phyloP scores from a whole-genome alignment of 2,888 invertebrate genomes.

The Pseudococcus longispinus region DNA sequence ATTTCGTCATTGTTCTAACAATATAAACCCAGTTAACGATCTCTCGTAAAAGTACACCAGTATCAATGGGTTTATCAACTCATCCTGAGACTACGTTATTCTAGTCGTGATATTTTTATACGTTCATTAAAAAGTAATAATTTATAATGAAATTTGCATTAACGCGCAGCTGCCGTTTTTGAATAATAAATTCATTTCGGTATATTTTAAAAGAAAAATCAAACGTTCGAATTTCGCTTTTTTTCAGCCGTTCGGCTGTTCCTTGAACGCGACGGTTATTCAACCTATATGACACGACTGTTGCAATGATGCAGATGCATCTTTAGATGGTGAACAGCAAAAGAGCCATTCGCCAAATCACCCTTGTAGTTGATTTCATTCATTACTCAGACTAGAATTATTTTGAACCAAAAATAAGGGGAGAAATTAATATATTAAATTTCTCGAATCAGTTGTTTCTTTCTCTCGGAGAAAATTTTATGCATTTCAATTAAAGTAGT shows the following conservation, averaged over 20 bases:
- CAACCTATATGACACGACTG: background rate
- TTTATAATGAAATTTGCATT: constrained; percentile 1
- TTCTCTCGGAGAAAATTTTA: background rate
- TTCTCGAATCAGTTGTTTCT: background rate
- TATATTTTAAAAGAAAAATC: background rate
- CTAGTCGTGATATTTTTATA: background rate
- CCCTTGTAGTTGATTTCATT: too few relatives aligned
- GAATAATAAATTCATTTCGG: background rate
- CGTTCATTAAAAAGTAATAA: constrained; percentile 5
- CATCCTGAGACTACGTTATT: background rate
- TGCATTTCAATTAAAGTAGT: background rate
- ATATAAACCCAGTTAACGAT: constrained; percentile 34
- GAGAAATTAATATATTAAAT: too few relatives aligned
- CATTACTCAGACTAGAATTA: background rate
- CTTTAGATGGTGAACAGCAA: too few relatives aligned
- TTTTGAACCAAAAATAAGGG: background rate
- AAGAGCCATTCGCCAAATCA: too few relatives aligned
- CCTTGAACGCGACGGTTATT: background rate
- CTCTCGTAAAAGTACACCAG: constrained; percentile 2
- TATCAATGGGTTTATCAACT: constrained; percentile 19
- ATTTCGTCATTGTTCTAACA: constrained; percentile 12
- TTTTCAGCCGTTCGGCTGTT: background rate
- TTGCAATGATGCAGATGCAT: background rate
- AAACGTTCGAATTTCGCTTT: background rate
- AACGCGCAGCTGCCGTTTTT: background rate